Evolutionary conservation across 1,140 invertebrate genomes (phyloP).

Genomic region (Lasioglossum baleicum): DNA sequence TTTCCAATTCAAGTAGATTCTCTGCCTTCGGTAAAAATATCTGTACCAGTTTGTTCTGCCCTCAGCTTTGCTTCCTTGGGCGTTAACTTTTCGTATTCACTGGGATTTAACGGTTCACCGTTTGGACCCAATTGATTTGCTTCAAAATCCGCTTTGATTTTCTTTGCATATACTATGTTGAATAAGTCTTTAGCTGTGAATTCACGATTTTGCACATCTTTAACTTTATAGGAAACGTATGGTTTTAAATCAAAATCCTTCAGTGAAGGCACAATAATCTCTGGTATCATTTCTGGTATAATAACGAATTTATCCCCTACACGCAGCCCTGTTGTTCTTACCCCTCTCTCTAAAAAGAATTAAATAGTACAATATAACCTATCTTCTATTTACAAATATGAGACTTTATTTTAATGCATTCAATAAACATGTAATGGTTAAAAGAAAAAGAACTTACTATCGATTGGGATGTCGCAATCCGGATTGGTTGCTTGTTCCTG

Average conservation of each 20-base stretch:
- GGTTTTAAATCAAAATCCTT: constrained; percentile 90
- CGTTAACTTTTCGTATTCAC: constrained; percentile 85
- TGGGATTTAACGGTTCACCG: constrained; percentile 86
- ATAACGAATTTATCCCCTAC: constrained; percentile 81
- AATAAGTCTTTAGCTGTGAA: constrained; percentile 93
- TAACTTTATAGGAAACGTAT: constrained; percentile 93
- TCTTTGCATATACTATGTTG: constrained; percentile 88
- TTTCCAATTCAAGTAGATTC: not conserved
- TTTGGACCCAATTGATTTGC: constrained; percentile 85
- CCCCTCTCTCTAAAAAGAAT: constrained; percentile 82
- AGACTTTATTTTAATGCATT: not conserved
- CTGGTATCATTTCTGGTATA: constrained; percentile 94
- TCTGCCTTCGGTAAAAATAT: constrained; percentile 82
- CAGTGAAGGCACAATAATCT: constrained; percentile 95
- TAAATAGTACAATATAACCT: not conserved
- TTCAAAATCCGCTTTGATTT: constrained; percentile 90
- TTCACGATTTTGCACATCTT: constrained; percentile 87
- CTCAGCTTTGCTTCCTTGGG: constrained; percentile 85
- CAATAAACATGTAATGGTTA: constrained; percentile 9
- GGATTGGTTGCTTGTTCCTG: constrained; percentile 80
- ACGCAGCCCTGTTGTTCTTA: constrained; percentile 82
- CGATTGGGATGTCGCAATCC: constrained; percentile 57
- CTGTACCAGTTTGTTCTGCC: constrained; percentile 87
- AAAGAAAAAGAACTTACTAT: constrained; percentile 42
- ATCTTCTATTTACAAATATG: not conserved